phyloP scores from a whole-genome alignment of 2,888 invertebrate species.

The Idaea biselata region DNA sequence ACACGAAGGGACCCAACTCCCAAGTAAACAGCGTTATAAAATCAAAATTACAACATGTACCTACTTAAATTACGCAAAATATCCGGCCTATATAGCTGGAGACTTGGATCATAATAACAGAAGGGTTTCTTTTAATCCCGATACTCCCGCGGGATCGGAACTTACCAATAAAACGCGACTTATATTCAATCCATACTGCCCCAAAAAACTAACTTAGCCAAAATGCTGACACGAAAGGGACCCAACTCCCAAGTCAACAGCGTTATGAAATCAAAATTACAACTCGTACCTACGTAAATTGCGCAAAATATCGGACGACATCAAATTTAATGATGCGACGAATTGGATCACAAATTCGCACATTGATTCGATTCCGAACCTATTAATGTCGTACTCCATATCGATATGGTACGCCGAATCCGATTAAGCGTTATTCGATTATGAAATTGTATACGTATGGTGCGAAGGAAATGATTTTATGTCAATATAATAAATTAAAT shows the following conservation, averaged over 20 bases:
- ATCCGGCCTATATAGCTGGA: conserved; percentile 18
- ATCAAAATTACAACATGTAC: neutral
- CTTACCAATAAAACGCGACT: no score
- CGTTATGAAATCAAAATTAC: neutral
- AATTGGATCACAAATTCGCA: conserved; percentile 26
- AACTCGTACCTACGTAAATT: conserved; percentile 4
- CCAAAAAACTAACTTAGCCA: no score
- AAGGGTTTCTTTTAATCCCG: no score
- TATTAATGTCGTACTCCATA: conserved; percentile 19
- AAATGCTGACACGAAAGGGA: neutral
- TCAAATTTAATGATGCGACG: conserved; percentile 25
- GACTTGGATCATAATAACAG: conserved; percentile 25
- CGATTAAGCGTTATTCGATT: neutral
- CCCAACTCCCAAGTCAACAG: neutral
- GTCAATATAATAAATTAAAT: neutral
- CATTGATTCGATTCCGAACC: conserved; percentile 14
- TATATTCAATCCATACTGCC: no score
- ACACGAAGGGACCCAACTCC: neutral
- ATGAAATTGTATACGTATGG: neutral
- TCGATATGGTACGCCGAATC: conserved; percentile 3
- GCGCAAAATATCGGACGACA: conserved; percentile 19
- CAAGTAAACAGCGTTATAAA: neutral
- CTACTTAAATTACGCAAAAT: conserved; percentile 15
- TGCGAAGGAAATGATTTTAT: neutral
- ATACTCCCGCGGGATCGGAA: no score